Base-by-base conservation (phyloP, 2,113 vertebrate genomes). In the Pseudopipra pipra region DNA sequence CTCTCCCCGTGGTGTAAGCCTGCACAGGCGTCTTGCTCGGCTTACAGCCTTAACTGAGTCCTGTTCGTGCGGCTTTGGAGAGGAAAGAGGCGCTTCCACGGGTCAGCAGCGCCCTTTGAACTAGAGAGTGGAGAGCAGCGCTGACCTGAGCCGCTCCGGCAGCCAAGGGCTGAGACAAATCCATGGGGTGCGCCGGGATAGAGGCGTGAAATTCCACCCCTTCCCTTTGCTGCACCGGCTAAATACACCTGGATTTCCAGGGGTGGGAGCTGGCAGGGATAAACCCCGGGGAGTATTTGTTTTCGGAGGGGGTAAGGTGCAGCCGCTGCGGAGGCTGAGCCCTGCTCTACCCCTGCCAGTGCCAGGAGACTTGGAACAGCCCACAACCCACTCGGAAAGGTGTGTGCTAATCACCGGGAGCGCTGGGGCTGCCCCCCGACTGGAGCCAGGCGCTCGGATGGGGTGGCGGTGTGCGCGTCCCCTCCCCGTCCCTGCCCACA, bases 341-440 rank as follows among this genome's bases (percentile, higher is more conserved):
- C 74, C 78, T 19, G 58, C 81, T 81, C 68, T 80, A 59, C 85
- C 95, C 85, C 91, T 94, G 79, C 75, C 31, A 4, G 54, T n/a
- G 78, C 90, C 67, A 5, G 85, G 6, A 75, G 76, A 78, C 63
- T 89, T 96, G 95, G 96, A 96, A 93, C 95, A 92, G 93, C 93
- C 95, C 91, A 12, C 19, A 27, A 12, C 70, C 37, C 89, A 76
- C 71, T 46, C 70, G 87, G 86, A 58, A 91, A 97, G 97, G 97
- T 95, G 97, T 85, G 96, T 1, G 79, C 85, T 49, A 14, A 24
- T 25, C 58, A 28, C 70, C 8, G 44, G 86, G 65, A 88, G 87
- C 6, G 55, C 76, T 16, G 85, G 44, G 44, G 90, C 90, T 80
- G 93, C 76, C 90, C 92, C 79, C 41, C 11, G 39, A 71, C 72